Evolutionary conservation across 2,797 vertebrate genomes (phyloP).

Genomic region (Xenops minutus): DNA sequence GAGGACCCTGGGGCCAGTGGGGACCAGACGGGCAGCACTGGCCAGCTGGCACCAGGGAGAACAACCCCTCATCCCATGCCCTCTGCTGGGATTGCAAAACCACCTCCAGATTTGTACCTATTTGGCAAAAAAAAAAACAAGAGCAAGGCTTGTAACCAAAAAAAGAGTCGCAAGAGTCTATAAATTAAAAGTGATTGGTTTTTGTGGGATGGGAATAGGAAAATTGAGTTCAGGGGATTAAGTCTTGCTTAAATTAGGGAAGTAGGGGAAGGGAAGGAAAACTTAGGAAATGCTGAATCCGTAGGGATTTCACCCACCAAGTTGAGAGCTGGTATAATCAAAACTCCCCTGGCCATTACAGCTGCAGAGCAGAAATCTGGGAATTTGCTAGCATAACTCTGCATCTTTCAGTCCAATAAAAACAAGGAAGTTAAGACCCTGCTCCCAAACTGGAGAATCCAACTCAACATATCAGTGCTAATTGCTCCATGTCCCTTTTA

Average conservation of each 20-base stretch:
- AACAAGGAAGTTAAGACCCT: not conserved
- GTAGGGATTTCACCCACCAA: not conserved
- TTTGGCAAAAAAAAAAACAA: not conserved
- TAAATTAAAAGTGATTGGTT: not conserved
- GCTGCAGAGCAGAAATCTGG: not conserved
- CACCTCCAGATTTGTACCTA: not conserved
- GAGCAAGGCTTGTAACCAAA: not conserved
- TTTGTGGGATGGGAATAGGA: not conserved
- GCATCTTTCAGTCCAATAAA: not conserved
- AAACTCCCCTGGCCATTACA: not conserved
- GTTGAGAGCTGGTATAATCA: not conserved
- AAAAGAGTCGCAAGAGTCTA: not conserved
- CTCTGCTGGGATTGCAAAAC: slow-evolving; percentile 61
- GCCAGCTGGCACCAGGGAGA: not conserved
- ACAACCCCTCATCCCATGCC: slow-evolving; percentile 49
- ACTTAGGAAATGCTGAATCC: not conserved
- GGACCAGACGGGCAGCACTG: slow-evolving; percentile 16
- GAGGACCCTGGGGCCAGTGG: slow-evolving; percentile 3
- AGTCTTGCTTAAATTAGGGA: not conserved
- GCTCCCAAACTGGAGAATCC: not conserved
- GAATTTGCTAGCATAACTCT: not conserved
- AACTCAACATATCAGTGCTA: no score
- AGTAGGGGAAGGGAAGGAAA: not conserved
- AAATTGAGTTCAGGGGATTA: not conserved
- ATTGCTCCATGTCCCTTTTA: not conserved